Percentiles rank a stretch among this genome's conserved stretches.
Evolutionary conservation across 2,888 invertebrate genomes (phyloP).

Genomic region (Eugnorisma glareosa): DNA sequence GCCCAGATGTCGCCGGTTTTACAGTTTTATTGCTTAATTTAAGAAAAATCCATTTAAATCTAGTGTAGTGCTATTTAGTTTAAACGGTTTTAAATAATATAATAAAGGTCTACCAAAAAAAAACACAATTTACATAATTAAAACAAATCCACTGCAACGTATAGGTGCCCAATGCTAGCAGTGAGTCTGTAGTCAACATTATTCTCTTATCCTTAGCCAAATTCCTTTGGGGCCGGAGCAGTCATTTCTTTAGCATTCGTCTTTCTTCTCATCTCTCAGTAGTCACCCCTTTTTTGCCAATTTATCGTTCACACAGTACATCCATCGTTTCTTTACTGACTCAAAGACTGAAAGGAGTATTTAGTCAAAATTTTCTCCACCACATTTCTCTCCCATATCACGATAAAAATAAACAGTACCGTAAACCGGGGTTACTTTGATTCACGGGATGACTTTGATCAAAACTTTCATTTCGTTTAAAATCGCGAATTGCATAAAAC

Average conservation of each 20-base stretch:
- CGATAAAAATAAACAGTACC: neutral
- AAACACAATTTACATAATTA: neutral
- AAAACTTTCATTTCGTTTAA: too few species aligned
- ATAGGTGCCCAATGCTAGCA: neutral
- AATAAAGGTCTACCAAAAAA: neutral
- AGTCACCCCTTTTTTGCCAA: neutral
- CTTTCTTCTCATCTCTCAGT: neutral
- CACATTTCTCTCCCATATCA: neutral
- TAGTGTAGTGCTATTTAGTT: neutral
- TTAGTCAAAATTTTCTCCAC: neutral
- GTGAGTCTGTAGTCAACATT: neutral
- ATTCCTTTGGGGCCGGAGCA: neutral
- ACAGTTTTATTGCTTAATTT: slow-evolving; percentile 48
- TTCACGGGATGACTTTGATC: too few species aligned
- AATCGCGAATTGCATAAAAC: too few species aligned
- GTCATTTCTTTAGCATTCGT: neutral
- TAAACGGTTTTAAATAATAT: neutral
- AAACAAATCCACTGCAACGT: neutral
- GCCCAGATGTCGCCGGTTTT: slow-evolving; percentile 48
- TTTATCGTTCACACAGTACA: neutral
- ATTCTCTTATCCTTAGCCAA: neutral
- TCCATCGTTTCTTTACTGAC: neutral
- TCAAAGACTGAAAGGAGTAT: too few species aligned
- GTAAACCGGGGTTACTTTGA: too few species aligned
- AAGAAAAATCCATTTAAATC: neutral